Evolutionary conservation across 2,113 vertebrate species (phyloP), one percentile per base, ranked within the genome.

Genomic region (Rattus norvegicus): DNA sequence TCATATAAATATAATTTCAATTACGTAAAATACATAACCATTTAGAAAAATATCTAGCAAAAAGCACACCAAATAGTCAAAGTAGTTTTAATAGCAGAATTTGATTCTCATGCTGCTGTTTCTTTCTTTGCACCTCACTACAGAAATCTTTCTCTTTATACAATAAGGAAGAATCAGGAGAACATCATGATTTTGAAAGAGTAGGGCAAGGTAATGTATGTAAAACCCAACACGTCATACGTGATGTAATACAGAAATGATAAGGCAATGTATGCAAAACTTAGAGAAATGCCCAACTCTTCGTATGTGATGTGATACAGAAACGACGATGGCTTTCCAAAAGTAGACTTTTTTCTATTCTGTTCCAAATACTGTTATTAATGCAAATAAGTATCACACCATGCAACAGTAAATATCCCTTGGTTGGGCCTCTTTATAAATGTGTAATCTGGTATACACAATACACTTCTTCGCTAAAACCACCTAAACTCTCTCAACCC

Each of bases 21-120:
- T 61, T 86, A 89, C 22, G 83, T 67, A 81, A 91, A 92, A 85
- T 86, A 59, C 73, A 94, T n/a, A 76, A 87, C 63, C 72, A 93
- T 39, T 52, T 52, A 96, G 54, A 94, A 95, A 95, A 75, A 65
- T 39, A 95, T 47, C 54, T 79, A 85, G 80, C 70, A 93, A 79
- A 90, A 97, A 94, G 77, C 10, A 54, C n/a, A 93, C 65, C 56
- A 95, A 93, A 94, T 88, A 95, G 54, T 75, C 88, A 39, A 87
- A 87, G n/a, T 10, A 26, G 70, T 87, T 93, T 72, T 49, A 75
- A 19, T 17, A 65, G 33, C 3, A 91, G 24, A 93, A 93, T 94
- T 59, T 88, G 43, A 96, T 19, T 79, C 75, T 5, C 16, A 52
- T 80, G 20, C 30, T 94, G 4, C 33, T 90, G 5, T 73, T 90